These are phyloP conservation scores for Pammene aurita DNA, from an alignment of 2,888 invertebrate genomes.

Conservation along the genomic window DNA sequence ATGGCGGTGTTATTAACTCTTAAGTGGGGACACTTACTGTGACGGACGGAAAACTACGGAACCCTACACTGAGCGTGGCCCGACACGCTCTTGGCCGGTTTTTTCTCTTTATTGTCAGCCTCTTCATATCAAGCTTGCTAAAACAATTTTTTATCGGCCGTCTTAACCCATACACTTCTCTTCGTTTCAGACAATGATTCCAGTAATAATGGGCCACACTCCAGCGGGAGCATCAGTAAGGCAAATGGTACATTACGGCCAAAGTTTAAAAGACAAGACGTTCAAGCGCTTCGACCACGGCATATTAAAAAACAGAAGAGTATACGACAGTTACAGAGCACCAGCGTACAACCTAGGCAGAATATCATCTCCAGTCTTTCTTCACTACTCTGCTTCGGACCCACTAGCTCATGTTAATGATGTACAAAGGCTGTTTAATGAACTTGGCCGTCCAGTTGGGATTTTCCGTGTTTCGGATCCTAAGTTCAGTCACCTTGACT, in stretches of 20 bases:
- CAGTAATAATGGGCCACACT: slow-evolving; percentile 85
- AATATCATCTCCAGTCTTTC: slow-evolving; percentile 84
- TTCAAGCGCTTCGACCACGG: slow-evolving; percentile 85
- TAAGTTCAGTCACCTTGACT: slow-evolving; percentile 87
- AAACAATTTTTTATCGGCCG: no score
- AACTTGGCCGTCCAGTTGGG: slow-evolving; percentile 81
- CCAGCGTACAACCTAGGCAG: slow-evolving; percentile 84
- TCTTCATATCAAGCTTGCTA: no score
- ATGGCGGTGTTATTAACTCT: no score
- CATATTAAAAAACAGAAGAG: slow-evolving; percentile 72
- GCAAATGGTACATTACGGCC: slow-evolving; percentile 89
- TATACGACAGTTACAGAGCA: slow-evolving; percentile 80
- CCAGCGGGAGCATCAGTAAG: slow-evolving; percentile 88
- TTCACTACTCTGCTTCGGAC: slow-evolving; percentile 87
- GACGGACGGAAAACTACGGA: no score
- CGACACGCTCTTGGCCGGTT: no score
- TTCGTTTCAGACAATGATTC: slow-evolving; percentile 84
- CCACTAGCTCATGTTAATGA: slow-evolving; percentile 84
- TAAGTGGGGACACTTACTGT: no score
- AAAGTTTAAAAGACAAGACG: slow-evolving; percentile 80
- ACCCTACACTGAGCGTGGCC: no score
- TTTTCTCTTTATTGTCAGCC: no score
- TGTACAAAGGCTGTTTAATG: slow-evolving; percentile 78
- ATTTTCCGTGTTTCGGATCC: slow-evolving; percentile 82
- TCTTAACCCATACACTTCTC: no score